Evolutionary conservation across 2,888 invertebrate genomes (phyloP).

Genomic region (Latrodectus elegans): DNA sequence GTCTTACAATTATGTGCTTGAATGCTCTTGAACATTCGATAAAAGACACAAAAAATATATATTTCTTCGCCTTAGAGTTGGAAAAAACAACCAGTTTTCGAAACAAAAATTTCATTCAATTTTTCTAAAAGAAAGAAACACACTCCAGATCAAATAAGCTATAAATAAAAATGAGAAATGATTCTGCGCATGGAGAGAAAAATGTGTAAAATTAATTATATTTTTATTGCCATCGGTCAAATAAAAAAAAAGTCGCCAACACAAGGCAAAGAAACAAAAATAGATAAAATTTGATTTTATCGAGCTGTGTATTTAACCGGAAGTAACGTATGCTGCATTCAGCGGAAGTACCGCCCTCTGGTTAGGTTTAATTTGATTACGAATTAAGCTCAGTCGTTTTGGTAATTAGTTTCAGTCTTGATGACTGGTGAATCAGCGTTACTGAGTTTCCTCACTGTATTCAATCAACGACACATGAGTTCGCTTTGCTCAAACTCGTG

Average conservation of each 20-base stretch:
- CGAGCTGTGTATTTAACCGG: constrained; percentile 22
- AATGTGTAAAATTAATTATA: constrained; percentile 25
- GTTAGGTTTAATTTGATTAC: constrained; percentile 39
- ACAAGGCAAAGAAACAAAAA: constrained; percentile 29
- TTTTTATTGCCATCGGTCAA: constrained; percentile 15
- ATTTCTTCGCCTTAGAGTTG: no score
- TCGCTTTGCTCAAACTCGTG: no score
- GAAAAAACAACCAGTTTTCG: background rate
- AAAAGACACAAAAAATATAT: no score
- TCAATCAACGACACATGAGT: constrained; percentile 12
- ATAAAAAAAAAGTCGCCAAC: constrained; percentile 14
- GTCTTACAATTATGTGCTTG: no score
- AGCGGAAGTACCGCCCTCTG: constrained; percentile 5
- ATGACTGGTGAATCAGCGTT: constrained; percentile 45
- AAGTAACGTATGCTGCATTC: constrained; percentile 29
- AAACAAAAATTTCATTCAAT: background rate
- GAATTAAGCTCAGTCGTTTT: constrained; percentile 26
- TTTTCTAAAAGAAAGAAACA: background rate
- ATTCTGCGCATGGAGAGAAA: background rate
- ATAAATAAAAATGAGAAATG: constrained; percentile 27
- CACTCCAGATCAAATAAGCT: background rate
- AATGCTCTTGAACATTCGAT: no score
- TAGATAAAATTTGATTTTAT: constrained; percentile 43
- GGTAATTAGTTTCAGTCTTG: constrained; percentile 41
- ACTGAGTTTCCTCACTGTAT: constrained; percentile 19